phyloP scores from a whole-genome alignment of 2,797 vertebrate species.

The Muscicapa striata region DNA sequence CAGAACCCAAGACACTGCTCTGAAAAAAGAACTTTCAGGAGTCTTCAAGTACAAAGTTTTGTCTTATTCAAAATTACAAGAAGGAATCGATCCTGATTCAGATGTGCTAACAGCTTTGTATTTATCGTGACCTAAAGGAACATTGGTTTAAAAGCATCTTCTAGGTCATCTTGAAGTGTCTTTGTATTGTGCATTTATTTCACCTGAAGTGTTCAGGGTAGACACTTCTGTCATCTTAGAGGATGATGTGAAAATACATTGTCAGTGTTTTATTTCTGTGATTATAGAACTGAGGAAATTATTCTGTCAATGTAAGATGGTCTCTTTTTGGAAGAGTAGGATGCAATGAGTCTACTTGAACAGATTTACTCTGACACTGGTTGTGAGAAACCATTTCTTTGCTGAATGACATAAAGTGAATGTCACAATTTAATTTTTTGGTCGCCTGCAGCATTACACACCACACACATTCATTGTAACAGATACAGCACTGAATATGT shows the following conservation, averaged over 20 bases:
- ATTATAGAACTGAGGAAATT: background rate
- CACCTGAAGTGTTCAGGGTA: background rate
- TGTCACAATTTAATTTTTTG: background rate
- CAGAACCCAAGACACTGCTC: background rate
- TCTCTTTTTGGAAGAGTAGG: background rate
- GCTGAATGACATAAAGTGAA: background rate
- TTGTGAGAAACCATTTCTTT: background rate
- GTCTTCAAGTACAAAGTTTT: background rate
- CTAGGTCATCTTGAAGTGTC: background rate
- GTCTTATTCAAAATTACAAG: background rate
- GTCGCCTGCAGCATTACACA: background rate
- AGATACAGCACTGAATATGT: background rate
- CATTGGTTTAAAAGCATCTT: background rate
- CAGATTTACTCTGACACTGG: background rate
- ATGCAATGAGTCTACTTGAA: rapidly evolving
- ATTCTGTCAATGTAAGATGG: background rate
- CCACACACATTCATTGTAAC: background rate
- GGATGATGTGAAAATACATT: rapidly evolving
- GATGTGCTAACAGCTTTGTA: background rate
- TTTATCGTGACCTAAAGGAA: background rate
- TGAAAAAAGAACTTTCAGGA: background rate
- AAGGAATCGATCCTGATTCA: background rate
- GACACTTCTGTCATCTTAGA: background rate
- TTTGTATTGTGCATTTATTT: background rate
- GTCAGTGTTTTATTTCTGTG: background rate